Evolutionary conservation across 2,888 invertebrate species (phyloP), one percentile per base, ranked within the genome.

Genomic region (Ophonus ardosiacus): DNA sequence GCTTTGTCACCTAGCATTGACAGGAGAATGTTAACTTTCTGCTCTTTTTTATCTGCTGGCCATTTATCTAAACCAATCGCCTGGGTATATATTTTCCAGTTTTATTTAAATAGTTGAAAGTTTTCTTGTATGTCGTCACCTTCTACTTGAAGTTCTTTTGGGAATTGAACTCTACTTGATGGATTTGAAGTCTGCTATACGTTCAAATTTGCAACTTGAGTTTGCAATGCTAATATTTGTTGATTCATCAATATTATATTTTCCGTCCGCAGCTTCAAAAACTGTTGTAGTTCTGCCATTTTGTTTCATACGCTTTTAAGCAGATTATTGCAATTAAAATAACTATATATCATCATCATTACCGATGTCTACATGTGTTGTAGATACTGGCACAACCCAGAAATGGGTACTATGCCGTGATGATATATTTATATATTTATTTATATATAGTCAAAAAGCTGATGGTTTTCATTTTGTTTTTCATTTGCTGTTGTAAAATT

Each of bases 1-100:
- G 65, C 65, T n/a, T 65, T 31, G 18, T 65, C 65, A 65, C 65
- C 65, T 7, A 65, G 6, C 24, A 65, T 24, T 18, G 65, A 65
- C 31, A 65, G 31, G 5, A 65, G 13, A 13, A 65, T 65, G 65
- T 31, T 65, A 6, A 31, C 65, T 18, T 65, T 65, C 31, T 65
- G 65, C 24, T 24, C 31, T 13, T 65, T 18, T 18, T 65, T 65
- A 65, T 65, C 65, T 31, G 65, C 18, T 65, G 65, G 65, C 65
- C 65, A 65, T 65, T 65, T 18, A 31, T 65, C 31, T 13, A 65
- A 4, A 18, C 65, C 65, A 18, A 18, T 65, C 24, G 65, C 65
- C 13, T 65, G 24, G 17, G 7, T 24, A 31, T 65, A 65, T 17
- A 65, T 18, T 18, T 18, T 65, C 65, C 65, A 65, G 15, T 57